A percentile compares a stretch with the other conserved stretches of the same genome.
Conservation (phyloP, 2,888 invertebrate species). For the Junonia oenone region DNA sequence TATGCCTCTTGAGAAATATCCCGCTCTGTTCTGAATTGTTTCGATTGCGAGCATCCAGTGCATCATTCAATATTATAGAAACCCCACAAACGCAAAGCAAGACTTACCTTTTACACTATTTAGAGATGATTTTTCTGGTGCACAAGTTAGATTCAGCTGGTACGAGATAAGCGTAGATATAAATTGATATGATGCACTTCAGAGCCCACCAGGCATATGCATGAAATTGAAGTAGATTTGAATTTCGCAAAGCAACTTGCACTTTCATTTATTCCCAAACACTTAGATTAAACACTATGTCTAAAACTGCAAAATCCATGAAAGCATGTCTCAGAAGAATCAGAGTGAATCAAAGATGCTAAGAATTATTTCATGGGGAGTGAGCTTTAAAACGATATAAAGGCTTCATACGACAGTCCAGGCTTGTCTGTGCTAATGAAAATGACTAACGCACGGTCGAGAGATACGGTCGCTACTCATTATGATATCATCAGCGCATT, state of each 20-base stretch:
- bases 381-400: constrained; percentile 61
- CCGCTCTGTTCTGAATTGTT: constrained; percentile 66
- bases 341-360: constrained; percentile 59
- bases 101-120: constrained; percentile 35
- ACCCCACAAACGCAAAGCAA: constrained; percentile 17
- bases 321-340: constrained; percentile 78
- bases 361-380: constrained; percentile 53
- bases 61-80: constrained; percentile 63
- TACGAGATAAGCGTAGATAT: constrained; percentile 33
- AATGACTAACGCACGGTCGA: constrained; percentile 64
- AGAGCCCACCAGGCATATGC: constrained; percentile 70
- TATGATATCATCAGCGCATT: constrained; percentile 51
- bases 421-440: constrained; percentile 71
- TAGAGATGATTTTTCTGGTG: constrained; percentile 34
- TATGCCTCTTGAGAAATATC: constrained; percentile 66
- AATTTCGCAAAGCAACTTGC: constrained; percentile 70
- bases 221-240: constrained; percentile 67
- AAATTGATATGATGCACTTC: constrained; percentile 75
- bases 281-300: constrained; percentile 50
- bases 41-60: constrained; percentile 64
- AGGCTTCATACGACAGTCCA: constrained; percentile 71
- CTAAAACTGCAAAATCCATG: constrained; percentile 60
- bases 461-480: constrained; percentile 56
- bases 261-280: constrained; percentile 66
- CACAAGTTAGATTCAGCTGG: constrained; percentile 28